These are phyloP conservation scores for Lophius piscatorius DNA, from an alignment of 2,113 vertebrate species.

Conservation along the genomic window DNA sequence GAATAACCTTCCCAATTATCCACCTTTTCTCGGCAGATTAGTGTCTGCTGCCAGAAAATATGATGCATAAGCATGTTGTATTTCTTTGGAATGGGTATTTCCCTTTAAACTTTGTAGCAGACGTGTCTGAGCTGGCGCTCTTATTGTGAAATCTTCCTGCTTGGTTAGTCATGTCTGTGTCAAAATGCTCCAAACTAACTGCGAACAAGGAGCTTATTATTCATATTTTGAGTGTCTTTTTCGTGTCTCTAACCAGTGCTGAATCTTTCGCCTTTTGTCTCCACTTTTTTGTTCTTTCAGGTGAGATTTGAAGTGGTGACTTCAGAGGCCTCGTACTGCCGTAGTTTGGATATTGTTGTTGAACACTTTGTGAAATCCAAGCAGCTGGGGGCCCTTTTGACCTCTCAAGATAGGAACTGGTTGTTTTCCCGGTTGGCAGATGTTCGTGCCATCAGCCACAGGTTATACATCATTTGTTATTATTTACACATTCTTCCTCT, in stretches of 20 bases:
- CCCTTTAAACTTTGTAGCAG: neutral
- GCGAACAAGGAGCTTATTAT: too few relatives aligned
- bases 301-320: slow-evolving; percentile 95
- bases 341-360: slow-evolving; percentile 92
- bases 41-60: neutral
- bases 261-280: neutral
- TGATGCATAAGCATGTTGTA: neutral
- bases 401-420: slow-evolving; percentile 92
- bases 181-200: neutral
- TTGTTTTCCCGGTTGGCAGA: slow-evolving; percentile 93
- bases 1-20: neutral
- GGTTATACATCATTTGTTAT: slow-evolving; percentile 67
- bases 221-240: neutral
- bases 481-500: too few relatives aligned
- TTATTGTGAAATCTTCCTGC: slow-evolving; percentile 39
- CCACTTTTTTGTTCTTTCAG: slow-evolving; percentile 65
- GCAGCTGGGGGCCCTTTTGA: slow-evolving; percentile 82
- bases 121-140: neutral
- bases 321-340: slow-evolving; percentile 93
- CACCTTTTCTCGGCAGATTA: neutral
- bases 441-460: slow-evolving; percentile 89
- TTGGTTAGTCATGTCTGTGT: slow-evolving; percentile 16
- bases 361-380: slow-evolving; percentile 90
- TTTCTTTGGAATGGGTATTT: slow-evolving; percentile 2
- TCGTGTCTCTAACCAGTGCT: neutral